Evolutionary conservation across 2,797 vertebrate genomes (phyloP).

Genomic region (Brotogeris chrysoptera): DNA sequence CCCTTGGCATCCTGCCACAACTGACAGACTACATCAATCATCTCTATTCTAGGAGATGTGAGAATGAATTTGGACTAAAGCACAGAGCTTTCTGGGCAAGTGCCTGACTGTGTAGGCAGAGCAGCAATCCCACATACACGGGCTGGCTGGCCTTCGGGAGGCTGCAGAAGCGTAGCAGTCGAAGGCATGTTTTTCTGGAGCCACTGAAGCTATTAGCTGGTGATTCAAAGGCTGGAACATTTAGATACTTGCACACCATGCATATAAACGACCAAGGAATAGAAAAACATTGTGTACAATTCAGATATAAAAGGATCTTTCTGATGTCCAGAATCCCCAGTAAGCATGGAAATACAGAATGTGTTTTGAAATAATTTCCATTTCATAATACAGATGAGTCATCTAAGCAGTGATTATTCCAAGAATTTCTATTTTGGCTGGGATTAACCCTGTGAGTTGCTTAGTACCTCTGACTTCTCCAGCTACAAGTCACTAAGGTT

Average conservation of each 20-base stretch:
- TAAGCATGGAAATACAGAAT: slow-evolving; percentile 6
- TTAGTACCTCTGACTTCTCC: neutral
- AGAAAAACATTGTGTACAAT: slow-evolving; percentile 11
- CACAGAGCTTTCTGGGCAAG: neutral
- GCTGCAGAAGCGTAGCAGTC: neutral
- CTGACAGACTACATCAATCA: neutral
- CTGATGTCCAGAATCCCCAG: slow-evolving; percentile 19
- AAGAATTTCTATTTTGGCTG: neutral
- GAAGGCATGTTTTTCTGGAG: neutral
- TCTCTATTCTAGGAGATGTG: neutral
- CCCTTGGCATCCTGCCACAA: neutral
- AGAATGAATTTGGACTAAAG: neutral
- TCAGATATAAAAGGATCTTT: neutral
- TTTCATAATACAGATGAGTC: slow-evolving; percentile 31
- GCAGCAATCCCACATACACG: neutral
- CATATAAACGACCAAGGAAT: neutral
- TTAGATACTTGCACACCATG: neutral
- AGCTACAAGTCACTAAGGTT: neutral
- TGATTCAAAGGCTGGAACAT: slow-evolving; percentile 12
- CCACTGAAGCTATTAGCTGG: neutral
- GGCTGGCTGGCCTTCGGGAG: neutral
- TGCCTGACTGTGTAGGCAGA: neutral
- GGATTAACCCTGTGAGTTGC: neutral
- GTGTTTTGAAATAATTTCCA: slow-evolving; percentile 32
- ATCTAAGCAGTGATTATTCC: neutral